Evolutionary conservation across 2,797 vertebrate genomes (phyloP), one percentile per base, ranked within the genome.

Genomic region (Morus bassanus): DNA sequence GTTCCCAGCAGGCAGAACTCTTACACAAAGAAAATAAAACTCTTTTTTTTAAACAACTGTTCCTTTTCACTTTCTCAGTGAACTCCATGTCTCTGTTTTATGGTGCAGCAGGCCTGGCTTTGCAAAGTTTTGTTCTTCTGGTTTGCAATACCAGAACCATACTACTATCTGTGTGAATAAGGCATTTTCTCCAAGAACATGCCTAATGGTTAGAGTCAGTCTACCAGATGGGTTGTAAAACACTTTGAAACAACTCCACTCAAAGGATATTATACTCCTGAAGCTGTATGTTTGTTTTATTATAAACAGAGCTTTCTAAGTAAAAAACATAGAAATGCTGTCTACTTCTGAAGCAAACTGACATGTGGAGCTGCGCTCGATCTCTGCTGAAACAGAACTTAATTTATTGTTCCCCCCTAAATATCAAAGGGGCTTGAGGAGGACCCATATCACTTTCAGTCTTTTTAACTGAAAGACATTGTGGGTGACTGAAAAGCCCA

Each of bases 221-320:
- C 81, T 79, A 76, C 98, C 98, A 98, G 97, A 97, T 98, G 98
- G 97, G 94, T 84, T 95, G 93, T 96, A 96, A 98, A 98, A 96
- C 93, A 92, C 96, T 95, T 98, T 75, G 97, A 98, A 98, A 97
- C 95, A 97, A 94, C 96, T 97, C 89, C 89, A 39, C 80, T 95
- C 94, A 88, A 94, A 85, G 27, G 89, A 69, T 87, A 89, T 77
- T 96, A 91, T 91, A 87, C 88, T 95, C 87, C 94, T 83, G 90
- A 91, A 94, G 80, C 83, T 91, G 67, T 74, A 61, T 73, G 76
- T 96, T 97, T 94, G 74, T 92, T 97, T 96, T 95, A 97, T 94
- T 94, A 96, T 90, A 89, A 97, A 88, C 96, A 95, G 95, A 97
- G 60, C 48, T 92, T 92, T 93, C 92, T 64, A 77, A 89, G 84